Evolutionary conservation across 2,888 invertebrate species (phyloP).

Genomic region (Himalopsyche kuldschensis): DNA sequence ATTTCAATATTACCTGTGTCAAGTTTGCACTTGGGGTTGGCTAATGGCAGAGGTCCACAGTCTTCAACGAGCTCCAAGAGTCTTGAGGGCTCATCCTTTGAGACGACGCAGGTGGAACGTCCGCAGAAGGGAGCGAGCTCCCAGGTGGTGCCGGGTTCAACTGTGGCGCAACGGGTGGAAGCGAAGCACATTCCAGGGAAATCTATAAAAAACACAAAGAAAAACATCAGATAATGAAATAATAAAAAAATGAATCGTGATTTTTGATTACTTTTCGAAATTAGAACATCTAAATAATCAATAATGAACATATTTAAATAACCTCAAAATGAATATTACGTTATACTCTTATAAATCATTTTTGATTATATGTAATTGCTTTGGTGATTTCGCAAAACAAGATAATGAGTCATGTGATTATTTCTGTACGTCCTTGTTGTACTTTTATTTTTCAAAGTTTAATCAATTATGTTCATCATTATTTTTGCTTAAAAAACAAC

Average conservation of each 20-base stretch:
- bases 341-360: too few relatives aligned
- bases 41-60: constrained; percentile 84
- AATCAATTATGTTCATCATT: too few relatives aligned
- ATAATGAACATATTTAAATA: background rate
- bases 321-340: too few relatives aligned
- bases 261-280: background rate
- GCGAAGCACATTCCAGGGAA: constrained; percentile 92
- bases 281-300: too few relatives aligned
- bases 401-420: too few relatives aligned
- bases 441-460: too few relatives aligned
- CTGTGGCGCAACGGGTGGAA: constrained; percentile 84
- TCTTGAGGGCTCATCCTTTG: constrained; percentile 73
- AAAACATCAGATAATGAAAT: background rate
- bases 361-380: too few relatives aligned
- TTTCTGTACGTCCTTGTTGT: too few relatives aligned
- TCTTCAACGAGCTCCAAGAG: constrained; percentile 85
- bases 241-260: background rate
- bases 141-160: constrained; percentile 84
- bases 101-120: constrained; percentile 82
- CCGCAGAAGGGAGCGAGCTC: constrained; percentile 88
- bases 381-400: too few relatives aligned
- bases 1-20: constrained; percentile 56
- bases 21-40: constrained; percentile 86
- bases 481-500: too few relatives aligned
- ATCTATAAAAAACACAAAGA: constrained; percentile 55